A percentile compares a stretch with the other conserved stretches of the same genome.
These are phyloP conservation scores for Latheticus oryzae DNA, from an alignment of 2,888 invertebrate species.

Conservation along the genomic window DNA sequence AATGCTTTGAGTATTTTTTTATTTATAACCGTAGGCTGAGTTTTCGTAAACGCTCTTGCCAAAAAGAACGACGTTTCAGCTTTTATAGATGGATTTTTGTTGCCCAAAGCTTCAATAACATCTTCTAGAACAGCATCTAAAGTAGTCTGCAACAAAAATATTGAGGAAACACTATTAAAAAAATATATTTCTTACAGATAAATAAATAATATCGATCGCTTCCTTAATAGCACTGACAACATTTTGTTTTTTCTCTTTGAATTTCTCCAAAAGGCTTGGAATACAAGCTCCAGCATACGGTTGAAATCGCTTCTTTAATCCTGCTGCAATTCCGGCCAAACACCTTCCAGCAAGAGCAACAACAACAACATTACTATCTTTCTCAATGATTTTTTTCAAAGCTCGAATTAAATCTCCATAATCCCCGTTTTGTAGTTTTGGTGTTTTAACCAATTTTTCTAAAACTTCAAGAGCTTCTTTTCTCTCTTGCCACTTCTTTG, in stretches of 20 bases:
- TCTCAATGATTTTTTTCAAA: constrained; percentile 90
- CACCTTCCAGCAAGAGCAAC: constrained; percentile 89
- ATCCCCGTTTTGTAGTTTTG: constrained; percentile 91
- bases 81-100: constrained; percentile 92
- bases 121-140: constrained; percentile 89
- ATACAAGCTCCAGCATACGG: constrained; percentile 84
- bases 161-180: no score
- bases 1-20: constrained; percentile 92
- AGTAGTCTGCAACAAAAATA: constrained; percentile 72
- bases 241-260: constrained; percentile 95
- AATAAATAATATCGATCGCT: constrained; percentile 89
- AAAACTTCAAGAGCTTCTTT: constrained; percentile 91
- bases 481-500: constrained; percentile 96
- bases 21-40: constrained; percentile 83
- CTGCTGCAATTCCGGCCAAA: constrained; percentile 83
- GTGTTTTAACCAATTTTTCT: constrained; percentile 81
- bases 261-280: constrained; percentile 89
- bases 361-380: constrained; percentile 95
- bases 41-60: constrained; percentile 83
- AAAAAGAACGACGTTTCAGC: constrained; percentile 88
- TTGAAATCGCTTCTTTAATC: constrained; percentile 88
- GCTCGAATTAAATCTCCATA: constrained; percentile 90
- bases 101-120: constrained; percentile 84
- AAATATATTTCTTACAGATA: constrained; percentile 70
- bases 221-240: constrained; percentile 90